Base-by-base conservation (phyloP, 2,888 invertebrate genomes). In the Liopterus haemorrhoidalis region DNA sequence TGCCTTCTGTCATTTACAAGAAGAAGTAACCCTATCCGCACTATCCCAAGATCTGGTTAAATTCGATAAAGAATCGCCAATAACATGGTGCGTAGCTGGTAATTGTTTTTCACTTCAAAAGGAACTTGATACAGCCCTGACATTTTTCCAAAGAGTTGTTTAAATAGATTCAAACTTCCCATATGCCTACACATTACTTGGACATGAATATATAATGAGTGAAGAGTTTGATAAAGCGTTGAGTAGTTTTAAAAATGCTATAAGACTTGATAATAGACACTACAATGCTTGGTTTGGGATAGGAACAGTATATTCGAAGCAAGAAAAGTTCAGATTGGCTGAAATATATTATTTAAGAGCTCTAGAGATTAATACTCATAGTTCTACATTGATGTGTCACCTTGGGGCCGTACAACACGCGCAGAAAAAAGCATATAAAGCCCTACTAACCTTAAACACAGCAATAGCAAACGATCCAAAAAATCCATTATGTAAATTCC, bases 271-370 rank as follows among this genome's bases (percentile, higher is more conserved):
- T 70, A 82, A 90, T 1, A 77, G 94, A 41, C 95, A 96, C 70
- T 99, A 97, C 64, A 95, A 96, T 60, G 95, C 97, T 5, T 96
- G 96, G 95, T 97, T 93, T 67, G 99, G 99, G 39, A 86, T 99
- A 52, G 97, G 96, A 15, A 88, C 95, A 56, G 95, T 99, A 51
- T 94, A 91, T 66, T 94, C 94, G 46, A 93, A 96, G 59, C 94
- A 96, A 67, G 97, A 99, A 65, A 85, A 94, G 52, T 94, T 87
- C 71, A 82, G 82, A 59, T 72, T 93, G 49, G 96, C 97, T 0
- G 92, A 94, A 64, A 77, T 90, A 51, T 90, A 95, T 66, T 95
- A 92, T 62, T 79, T 84, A 46, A 84, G 86, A 57, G 97, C 99
- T 0, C 73, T 96, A 21, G 75, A 79, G 43, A 94, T 97, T 57